Base-by-base conservation (phyloP, 2,888 invertebrate species). In the Orchesellides sinensis region DNA sequence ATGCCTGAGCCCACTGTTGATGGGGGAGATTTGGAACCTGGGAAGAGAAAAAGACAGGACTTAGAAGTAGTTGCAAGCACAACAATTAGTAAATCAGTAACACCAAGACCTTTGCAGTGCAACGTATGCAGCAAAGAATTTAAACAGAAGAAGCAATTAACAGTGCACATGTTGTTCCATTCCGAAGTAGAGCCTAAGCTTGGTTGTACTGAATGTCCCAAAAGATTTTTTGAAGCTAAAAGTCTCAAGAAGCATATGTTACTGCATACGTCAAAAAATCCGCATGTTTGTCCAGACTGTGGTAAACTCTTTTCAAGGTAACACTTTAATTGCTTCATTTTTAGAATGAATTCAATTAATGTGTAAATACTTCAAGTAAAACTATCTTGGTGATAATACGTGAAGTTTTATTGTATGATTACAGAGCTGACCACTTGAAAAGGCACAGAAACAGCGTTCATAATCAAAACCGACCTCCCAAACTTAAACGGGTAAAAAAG, bases 231-330 rank as follows among this genome's bases (percentile, higher is more conserved):
- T 32, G 56, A 78, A 21, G 54, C 66, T 4, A 49, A 29, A 14
- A 10, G 49, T 17, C 66, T 83, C 5, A 49, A 54, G 40, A 65
- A 17, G 10, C 83, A 83, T 27, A 54, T 78, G 66, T 54, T 72
- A 0, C 19, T 63, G 0, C 83, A 83, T 40, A 52, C 66, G 0
- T 10, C 52, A 14, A 66, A 59, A 32, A 72, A 65, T 32, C 61
- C 68, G 6, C 59, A 72, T n/a, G 19, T 63, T 12, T 83, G 83
- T 45, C 23, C 14, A 1, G 17, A 66, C 23, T 83, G 83, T 29
- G 78, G 61, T n/a, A 70, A 73, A 29, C 61, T 83, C 21, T 83
- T 83, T 29, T 35, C 52, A 12, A 78, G 78, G 83, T 83, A 32
- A 23, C n/a, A 4, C 27, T n/a, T n/a, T n/a, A n/a, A 27, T 23